Base-by-base conservation (phyloP, 2,888 invertebrate genomes). In the Selenia dentaria region DNA sequence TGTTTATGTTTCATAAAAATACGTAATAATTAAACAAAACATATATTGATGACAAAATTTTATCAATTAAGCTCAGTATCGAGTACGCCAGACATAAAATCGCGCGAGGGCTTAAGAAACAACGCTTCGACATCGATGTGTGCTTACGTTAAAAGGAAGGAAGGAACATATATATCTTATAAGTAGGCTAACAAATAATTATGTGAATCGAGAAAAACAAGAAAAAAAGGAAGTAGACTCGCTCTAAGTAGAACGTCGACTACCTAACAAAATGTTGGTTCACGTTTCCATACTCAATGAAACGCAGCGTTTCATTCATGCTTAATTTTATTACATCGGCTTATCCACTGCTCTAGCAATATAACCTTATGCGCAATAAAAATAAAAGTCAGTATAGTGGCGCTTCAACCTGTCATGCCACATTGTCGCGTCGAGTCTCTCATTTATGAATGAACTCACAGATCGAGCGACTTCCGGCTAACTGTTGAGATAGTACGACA, bases 391-490 rank as follows among this genome's bases (percentile, higher is more conserved):
- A 78, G 54, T 71, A 62, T 81, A 49, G 73, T 63, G 55, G 54
- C 63, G 61, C 71, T 65, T 70, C 71, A 76, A 74, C 75, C 72
- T 75, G 81, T 80, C 76, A 79, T 86, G 79, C 76, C 70, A 83
- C 88, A 80, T 85, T 87, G 84, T 86, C 83, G 76, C 74, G 62
- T 54, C 67, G 70, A 70, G 76, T 62, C 68, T 68, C 74, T 82
- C 86, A 79, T 89, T 90, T 88, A 89, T 90, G 90, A 90, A 90
- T 90, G 90, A 86, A 89, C 84, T 82, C 82, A 84, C 87, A 86
- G 90, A 90, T 87, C 88, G 84, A 78, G 82, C 6, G 79, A 80
- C 88, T 89, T 90, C 90, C 90, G 90, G 88, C 83, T 88, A 87
- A 82, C 89, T 83, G 89, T 89, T 80, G 83, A 88, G 89, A 90